Conservation (phyloP, 1,140 invertebrate species). For the Caenorhabditis remanei region DNA sequence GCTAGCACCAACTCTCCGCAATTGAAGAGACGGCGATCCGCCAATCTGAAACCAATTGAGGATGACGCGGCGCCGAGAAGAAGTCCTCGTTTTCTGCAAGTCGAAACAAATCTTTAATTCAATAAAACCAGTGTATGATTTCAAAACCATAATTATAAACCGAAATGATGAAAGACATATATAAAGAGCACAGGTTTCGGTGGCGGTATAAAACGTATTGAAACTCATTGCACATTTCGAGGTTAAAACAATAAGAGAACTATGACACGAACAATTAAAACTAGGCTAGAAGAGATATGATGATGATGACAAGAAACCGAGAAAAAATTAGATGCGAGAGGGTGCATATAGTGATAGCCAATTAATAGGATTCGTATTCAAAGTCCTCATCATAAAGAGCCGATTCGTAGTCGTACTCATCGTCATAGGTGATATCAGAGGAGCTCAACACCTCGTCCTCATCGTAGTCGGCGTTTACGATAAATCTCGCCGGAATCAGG, state of each 20-base stretch:
- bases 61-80: not conserved
- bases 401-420: not conserved
- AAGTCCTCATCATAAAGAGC: not conserved
- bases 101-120: slow-evolving; percentile 25
- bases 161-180: too few species aligned
- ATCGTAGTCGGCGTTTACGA: not conserved
- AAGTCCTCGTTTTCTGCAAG: slow-evolving; percentile 19
- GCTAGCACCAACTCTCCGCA: slow-evolving; percentile 56
- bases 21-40: slow-evolving; percentile 30
- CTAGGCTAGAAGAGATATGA: too few species aligned
- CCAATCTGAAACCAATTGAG: slow-evolving; percentile 27
- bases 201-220: too few species aligned
- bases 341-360: not conserved
- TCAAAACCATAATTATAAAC: too few species aligned
- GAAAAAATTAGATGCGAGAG: too few species aligned
- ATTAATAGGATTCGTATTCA: not conserved
- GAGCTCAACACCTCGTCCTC: not conserved
- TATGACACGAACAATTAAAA: too few species aligned
- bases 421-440: not conserved
- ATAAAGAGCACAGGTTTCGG: too few species aligned
- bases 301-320: too few species aligned
- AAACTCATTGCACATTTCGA: too few species aligned
- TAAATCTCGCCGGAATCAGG: not conserved
- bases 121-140: too few species aligned
- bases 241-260: too few species aligned